Evolutionary conservation across 2,113 vertebrate species (phyloP), one percentile per base, ranked within the genome.

Genomic region (Saccopteryx bilineata): DNA sequence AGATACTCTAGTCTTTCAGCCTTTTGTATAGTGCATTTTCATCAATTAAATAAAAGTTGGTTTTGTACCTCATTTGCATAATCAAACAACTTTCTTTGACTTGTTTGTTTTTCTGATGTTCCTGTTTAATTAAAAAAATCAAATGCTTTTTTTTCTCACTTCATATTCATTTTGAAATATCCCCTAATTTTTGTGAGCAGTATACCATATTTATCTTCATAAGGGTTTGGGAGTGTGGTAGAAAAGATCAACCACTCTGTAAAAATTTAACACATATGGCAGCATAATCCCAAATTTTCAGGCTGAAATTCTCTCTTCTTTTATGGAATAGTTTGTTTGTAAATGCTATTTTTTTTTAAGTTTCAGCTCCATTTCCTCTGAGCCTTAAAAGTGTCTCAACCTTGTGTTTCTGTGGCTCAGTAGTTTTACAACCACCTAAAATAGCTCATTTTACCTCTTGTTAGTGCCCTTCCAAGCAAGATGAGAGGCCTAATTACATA

Each of bases 361-460:
- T 89, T 97, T 97, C 87, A 90, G 91, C 91, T 95, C 88, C 92
- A 96, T 91, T 96, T 97, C 91, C 69, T 95, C 63, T 68, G 39
- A 95, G 94, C 26, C 86, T 71, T 96, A 83, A 91, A 86, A 97
- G 91, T 65, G 69, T 96, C 89, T 94, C 60, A 14, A 95, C 95
- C 93, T 92, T 81, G 39, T 58, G 79, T 96, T 95, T 97, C 86
- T 91, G 88, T 95, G 91, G 95, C 97, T 97, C 82, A 18, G 79
- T 83, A 94, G 91, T 96, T 98, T 97, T 94, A 96, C 74, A 96
- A 65, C 75, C 88, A 93, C 71, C 72, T 68, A 95, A 97, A 96
- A 94, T 68, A 87, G 65, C 75, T 96, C 88, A 93, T 97, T 97
- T 97, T 97, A 97, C 95, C 94, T 97, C 97, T 97, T 97, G 96